A percentile compares a stretch with the other conserved stretches of the same genome.
Evolutionary conservation across 2,888 invertebrate species (phyloP).

Genomic region (Macrosiphum euphorbiae): DNA sequence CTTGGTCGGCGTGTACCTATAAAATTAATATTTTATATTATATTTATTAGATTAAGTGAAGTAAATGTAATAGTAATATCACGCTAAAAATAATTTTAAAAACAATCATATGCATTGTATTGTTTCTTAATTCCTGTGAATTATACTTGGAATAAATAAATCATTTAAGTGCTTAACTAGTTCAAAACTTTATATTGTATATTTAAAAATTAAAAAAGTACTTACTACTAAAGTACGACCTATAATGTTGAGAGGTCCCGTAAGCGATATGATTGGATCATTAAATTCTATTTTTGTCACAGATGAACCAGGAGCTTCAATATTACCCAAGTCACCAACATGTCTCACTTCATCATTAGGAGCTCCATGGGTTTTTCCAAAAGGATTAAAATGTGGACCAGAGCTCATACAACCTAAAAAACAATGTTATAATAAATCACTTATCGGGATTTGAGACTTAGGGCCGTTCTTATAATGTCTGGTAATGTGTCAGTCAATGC

Average conservation of each 20-base stretch:
- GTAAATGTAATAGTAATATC: not conserved
- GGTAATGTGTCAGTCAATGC: too few species aligned
- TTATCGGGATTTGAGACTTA: not conserved
- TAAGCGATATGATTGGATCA: constrained; percentile 77
- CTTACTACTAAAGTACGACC: constrained; percentile 72
- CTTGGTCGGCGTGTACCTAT: constrained; percentile 87
- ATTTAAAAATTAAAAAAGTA: not conserved
- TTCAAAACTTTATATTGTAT: not conserved
- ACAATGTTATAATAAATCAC: not conserved
- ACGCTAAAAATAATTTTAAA: not conserved
- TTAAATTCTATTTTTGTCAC: constrained; percentile 78
- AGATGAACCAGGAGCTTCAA: constrained; percentile 77
- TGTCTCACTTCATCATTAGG: constrained; percentile 83
- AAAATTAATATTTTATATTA: constrained; percentile 50
- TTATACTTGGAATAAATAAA: not conserved
- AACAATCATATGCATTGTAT: not conserved
- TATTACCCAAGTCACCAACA: constrained; percentile 91
- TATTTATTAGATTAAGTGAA: not conserved
- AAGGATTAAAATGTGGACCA: constrained; percentile 93
- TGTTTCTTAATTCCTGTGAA: not conserved
- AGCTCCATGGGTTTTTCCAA: constrained; percentile 84
- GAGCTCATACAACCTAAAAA: constrained; percentile 86
- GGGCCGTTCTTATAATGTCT: too few species aligned
- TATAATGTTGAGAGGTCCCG: constrained; percentile 82
- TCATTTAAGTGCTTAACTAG: not conserved